phyloP scores from a whole-genome alignment of 2,113 vertebrate species.

The Pan troglodytes region NHGRI_mPanTro3-v2.1_pri NC_072408.2:85800501-85801000 shows the following conservation, averaged over 20 bases:
- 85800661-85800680: too few species aligned
- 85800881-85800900: not conserved
- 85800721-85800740: not conserved
- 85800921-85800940: not conserved
- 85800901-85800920: not conserved
- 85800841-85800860: not conserved
- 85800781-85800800: not conserved
- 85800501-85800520: too few species aligned
- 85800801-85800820: not conserved
- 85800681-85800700: not conserved
- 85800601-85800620: too few species aligned
- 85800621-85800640: too few species aligned
- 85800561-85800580: too few species aligned
- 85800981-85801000: not conserved
- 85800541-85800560: too few species aligned
- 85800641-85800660: too few species aligned
- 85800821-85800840: not conserved
- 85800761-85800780: not conserved
- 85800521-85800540: too few species aligned
- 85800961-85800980: not conserved
- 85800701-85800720: not conserved
- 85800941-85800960: not conserved
- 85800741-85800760: not conserved
- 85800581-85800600: too few species aligned
- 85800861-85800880: not conserved